These are phyloP conservation scores for Dryomyza anilis DNA, from an alignment of 2,888 invertebrate species.

Conservation along the genomic window DNA sequence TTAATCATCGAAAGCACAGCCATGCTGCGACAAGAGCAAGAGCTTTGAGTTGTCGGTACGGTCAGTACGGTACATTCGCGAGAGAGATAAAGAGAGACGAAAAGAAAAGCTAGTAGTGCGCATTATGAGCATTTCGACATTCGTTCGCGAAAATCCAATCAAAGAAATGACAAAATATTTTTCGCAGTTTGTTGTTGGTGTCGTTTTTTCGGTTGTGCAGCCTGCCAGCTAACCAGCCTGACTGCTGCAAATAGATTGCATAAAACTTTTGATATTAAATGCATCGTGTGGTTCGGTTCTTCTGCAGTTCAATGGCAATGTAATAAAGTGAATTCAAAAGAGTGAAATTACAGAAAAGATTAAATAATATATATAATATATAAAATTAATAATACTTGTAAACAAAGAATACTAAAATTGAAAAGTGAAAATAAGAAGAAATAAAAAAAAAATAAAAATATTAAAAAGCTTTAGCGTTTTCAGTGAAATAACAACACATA, in stretches of 20 bases:
- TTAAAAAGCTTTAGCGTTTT: not conserved
- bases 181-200: conserved; percentile 1
- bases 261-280: conserved; percentile 25
- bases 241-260: conserved; percentile 27
- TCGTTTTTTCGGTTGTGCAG: not conserved
- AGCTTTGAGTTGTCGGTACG: too few relatives aligned
- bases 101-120: not conserved
- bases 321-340: conserved; percentile 1
- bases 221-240: too few relatives aligned
- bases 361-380: not conserved
- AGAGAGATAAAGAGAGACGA: not conserved
- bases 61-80: too few relatives aligned
- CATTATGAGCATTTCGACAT: not conserved
- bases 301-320: not conserved
- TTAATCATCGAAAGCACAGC: too few relatives aligned
- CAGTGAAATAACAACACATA: not conserved
- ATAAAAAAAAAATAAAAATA: not conserved
- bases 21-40: too few relatives aligned
- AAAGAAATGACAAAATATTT: not conserved
- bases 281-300: conserved; percentile 4
- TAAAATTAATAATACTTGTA: not conserved
- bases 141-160: too few relatives aligned
- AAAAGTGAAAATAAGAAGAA: conserved; percentile 5
- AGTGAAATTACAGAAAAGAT: conserved; percentile 1
- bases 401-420: not conserved